Percentiles rank a stretch among this genome's conserved stretches.
Conservation (phyloP, 2,113 vertebrate species). For the Tichodroma muraria region DNA sequence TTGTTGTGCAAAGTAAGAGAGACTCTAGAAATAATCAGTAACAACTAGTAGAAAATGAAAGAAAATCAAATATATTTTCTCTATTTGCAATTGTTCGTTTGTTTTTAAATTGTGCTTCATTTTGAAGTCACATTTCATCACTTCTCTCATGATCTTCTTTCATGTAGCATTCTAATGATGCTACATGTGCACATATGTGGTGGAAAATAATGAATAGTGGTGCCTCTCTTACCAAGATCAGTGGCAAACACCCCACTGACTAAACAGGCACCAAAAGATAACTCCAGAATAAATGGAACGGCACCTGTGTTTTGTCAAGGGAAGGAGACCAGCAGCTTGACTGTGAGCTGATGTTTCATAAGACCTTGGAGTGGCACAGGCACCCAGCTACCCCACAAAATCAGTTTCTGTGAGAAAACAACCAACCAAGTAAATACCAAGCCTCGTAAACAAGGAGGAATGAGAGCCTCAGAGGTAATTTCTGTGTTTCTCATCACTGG, state of each 20-base stretch:
- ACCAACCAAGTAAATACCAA: background rate
- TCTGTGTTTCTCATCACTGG: background rate
- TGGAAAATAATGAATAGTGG: background rate
- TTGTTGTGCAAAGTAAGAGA: background rate
- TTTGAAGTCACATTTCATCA: background rate
- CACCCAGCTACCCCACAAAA: background rate
- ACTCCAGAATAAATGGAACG: background rate
- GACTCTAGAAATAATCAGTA: background rate
- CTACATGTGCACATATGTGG: accelerated
- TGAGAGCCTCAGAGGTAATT: background rate
- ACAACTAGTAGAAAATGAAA: background rate
- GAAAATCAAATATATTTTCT: background rate
- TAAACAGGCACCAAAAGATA: accelerated
- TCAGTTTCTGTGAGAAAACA: background rate
- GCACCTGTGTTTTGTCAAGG: background rate
- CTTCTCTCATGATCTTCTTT: background rate
- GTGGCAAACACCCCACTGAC: background rate
- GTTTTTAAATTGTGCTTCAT: background rate
- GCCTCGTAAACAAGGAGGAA: background rate
- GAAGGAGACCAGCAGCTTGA: background rate
- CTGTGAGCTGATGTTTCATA: background rate
- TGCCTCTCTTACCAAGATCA: background rate
- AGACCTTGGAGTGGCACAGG: background rate
- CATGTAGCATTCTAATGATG: too few species aligned
- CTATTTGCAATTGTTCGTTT: background rate